Evolutionary conservation across 2,888 invertebrate genomes (phyloP).

Genomic region (Caenorhabditis doughertyi): DNA sequence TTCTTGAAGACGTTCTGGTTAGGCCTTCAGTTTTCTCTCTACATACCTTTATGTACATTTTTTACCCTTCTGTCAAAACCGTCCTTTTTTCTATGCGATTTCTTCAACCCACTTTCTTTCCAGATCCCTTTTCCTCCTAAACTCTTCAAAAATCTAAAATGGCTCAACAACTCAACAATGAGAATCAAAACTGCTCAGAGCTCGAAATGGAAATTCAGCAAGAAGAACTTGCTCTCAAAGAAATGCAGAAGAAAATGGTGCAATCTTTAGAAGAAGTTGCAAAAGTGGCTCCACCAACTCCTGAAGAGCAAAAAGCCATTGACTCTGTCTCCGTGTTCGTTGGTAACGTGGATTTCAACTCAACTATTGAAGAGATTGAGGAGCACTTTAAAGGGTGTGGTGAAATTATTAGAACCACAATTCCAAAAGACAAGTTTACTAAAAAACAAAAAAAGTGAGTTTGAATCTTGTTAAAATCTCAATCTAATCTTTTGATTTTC

Average conservation of each 20-base stretch:
- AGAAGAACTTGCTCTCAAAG: not conserved
- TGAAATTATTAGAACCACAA: not conserved
- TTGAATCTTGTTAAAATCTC: not conserved
- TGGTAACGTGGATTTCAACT: constrained; percentile 4
- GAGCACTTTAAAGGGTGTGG: constrained; percentile 8
- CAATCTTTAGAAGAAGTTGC: not conserved
- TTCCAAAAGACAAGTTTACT: constrained; percentile 3
- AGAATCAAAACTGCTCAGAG: too few relatives aligned
- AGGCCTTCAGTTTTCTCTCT: too few relatives aligned
- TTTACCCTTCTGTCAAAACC: too few relatives aligned
- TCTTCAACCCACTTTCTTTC: not conserved
- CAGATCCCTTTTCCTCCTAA: not conserved
- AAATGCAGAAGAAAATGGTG: not conserved
- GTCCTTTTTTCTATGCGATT: too few relatives aligned
- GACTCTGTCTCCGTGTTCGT: not conserved
- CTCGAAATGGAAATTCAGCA: not conserved
- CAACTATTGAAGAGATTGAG: not conserved
- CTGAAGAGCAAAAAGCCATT: not conserved
- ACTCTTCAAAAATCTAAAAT: too few relatives aligned
- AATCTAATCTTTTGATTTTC: not conserved
- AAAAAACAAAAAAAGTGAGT: not conserved
- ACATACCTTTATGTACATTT: too few relatives aligned
- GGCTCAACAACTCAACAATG: too few relatives aligned
- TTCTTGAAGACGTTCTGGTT: too few relatives aligned
- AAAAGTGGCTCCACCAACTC: not conserved